A percentile compares a stretch with the other conserved stretches of the same genome.
These are phyloP conservation scores for Anser brachyrhynchus DNA, from an alignment of 2,113 vertebrate genomes.

Conservation along the genomic window DNA sequence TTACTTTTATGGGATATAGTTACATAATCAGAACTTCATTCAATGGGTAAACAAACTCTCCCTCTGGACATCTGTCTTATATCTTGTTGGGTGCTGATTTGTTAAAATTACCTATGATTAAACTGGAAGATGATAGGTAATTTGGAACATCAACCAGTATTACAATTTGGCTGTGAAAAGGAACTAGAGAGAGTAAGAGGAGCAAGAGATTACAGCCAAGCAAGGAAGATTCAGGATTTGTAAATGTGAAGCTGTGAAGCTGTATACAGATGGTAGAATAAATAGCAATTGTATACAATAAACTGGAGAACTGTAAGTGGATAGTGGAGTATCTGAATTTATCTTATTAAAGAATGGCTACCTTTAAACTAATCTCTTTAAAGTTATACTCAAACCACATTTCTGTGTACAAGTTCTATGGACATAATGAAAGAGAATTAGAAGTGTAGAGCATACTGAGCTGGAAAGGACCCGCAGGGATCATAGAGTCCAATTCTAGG, in stretches of 20 bases:
- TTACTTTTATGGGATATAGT: background rate
- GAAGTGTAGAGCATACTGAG: too few species aligned
- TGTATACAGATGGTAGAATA: background rate
- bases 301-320: rapidly evolving
- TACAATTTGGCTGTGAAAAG: background rate
- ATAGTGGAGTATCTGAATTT: background rate
- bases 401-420: background rate
- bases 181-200: background rate
- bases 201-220: background rate
- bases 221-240: background rate
- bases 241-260: background rate
- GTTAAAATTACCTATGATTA: background rate
- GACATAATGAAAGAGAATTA: background rate
- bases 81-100: background rate
- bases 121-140: background rate
- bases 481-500: too few species aligned
- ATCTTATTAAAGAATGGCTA: background rate
- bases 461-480: too few species aligned
- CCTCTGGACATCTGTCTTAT: background rate
- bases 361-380: background rate
- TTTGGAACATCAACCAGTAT: background rate
- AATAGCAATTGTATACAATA: background rate
- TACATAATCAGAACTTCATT: background rate
- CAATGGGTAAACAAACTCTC: background rate
- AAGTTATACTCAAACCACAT: background rate